A percentile compares a stretch with the other conserved stretches of the same genome.
Evolutionary conservation across 2,113 vertebrate genomes (phyloP).

Genomic region (Sceloporus undulatus): DNA sequence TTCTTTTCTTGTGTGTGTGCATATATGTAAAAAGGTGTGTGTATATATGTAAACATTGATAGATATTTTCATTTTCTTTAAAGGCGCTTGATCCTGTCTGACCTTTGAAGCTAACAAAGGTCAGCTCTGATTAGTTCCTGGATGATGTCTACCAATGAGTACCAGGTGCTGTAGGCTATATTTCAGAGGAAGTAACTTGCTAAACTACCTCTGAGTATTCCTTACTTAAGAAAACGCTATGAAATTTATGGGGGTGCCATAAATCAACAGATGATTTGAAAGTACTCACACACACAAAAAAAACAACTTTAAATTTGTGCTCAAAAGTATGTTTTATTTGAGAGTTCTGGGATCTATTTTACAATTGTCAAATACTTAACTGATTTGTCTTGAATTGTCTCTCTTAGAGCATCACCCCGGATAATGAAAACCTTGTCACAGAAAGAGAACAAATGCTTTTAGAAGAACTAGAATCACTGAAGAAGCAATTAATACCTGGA

Average conservation of each 20-base stretch:
- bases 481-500: slow-evolving; percentile 69
- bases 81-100: too few relatives aligned
- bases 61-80: too few relatives aligned
- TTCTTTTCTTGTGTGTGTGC: neutral
- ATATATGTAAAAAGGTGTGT: neutral
- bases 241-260: too few relatives aligned
- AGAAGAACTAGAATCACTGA: slow-evolving; percentile 81
- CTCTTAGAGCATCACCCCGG: slow-evolving; percentile 76
- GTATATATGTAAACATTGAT: neutral
- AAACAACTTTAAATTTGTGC: neutral
- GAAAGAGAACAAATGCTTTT: slow-evolving; percentile 83
- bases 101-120: too few relatives aligned
- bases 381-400: slow-evolving; percentile 50
- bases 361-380: slow-evolving; percentile 59
- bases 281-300: too few relatives aligned
- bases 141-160: too few relatives aligned
- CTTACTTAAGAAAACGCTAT: too few relatives aligned
- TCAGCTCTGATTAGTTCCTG: too few relatives aligned
- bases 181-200: too few relatives aligned
- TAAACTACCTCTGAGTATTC: too few relatives aligned
- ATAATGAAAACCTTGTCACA: slow-evolving; percentile 79
- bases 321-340: neutral
- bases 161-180: too few relatives aligned
- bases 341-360: neutral
- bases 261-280: too few relatives aligned